Percentiles rank a stretch among this genome's conserved stretches.
phyloP scores from a whole-genome alignment of 35 echinoderm and acorn worm species.

The Apostichopus parvimensis region DNA sequence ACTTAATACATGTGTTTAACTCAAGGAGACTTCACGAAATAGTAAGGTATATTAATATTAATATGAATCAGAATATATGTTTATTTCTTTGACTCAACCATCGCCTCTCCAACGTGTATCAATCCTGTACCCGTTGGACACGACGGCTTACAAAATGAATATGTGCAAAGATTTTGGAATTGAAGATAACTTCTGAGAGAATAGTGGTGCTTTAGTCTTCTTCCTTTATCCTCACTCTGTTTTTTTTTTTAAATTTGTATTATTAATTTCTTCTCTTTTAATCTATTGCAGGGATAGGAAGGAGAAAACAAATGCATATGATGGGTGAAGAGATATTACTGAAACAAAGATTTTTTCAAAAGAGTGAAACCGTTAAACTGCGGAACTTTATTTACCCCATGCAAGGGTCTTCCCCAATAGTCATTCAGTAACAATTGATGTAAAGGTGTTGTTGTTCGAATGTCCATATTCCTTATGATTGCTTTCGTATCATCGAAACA shows the following conservation, averaged over 20 bases:
- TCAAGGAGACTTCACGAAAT: too few relatives aligned
- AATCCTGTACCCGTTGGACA: too few relatives aligned
- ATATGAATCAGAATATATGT: too few relatives aligned
- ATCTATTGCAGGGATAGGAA: too few relatives aligned
- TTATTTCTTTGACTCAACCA: too few relatives aligned
- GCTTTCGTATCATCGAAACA: slow-evolving; percentile 72
- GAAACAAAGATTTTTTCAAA: neutral
- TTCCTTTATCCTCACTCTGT: neutral
- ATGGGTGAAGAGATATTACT: neutral
- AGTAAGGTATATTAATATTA: neutral
- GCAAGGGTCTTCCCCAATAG: slow-evolving; percentile 80
- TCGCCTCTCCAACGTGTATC: too few relatives aligned
- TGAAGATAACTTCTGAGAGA: too few relatives aligned
- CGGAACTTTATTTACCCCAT: slow-evolving; percentile 48
- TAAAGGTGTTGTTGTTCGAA: slow-evolving; percentile 59
- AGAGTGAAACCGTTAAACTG: neutral
- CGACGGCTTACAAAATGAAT: too few relatives aligned
- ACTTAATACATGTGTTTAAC: too few relatives aligned
- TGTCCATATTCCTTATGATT: slow-evolving; percentile 66
- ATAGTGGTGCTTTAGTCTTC: neutral
- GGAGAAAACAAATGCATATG: neutral
- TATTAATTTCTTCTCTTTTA: too few relatives aligned
- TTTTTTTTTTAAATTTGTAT: too few relatives aligned
- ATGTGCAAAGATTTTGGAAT: too few relatives aligned
- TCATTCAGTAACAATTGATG: slow-evolving; percentile 70